phyloP scores from a whole-genome alignment of 2,797 vertebrate genomes.

The Dicrostonyx torquatus region DNA sequence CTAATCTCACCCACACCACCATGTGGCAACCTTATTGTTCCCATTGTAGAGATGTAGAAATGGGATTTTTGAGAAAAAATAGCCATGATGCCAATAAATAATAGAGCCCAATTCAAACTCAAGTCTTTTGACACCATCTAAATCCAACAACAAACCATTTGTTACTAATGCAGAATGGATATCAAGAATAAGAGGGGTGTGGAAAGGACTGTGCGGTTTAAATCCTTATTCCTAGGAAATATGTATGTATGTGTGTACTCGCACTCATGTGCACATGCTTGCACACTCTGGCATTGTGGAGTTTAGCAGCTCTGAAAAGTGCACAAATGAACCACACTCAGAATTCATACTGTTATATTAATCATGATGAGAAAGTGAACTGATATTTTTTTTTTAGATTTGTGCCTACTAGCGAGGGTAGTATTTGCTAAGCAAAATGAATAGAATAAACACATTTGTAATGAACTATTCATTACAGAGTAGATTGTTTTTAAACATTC shows the following conservation, averaged over 20 bases:
- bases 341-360: neutral
- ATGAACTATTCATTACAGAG: conserved; percentile 63
- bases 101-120: neutral
- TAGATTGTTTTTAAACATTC: conserved; percentile 58
- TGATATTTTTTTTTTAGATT: conserved; percentile 12
- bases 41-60: neutral
- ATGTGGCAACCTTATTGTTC: neutral
- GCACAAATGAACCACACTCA: neutral
- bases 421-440: conserved; percentile 63
- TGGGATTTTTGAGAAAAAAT: neutral
- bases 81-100: neutral
- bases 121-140: neutral
- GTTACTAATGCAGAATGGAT: neutral
- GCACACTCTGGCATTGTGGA: neutral
- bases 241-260: neutral
- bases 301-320: neutral
- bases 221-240: neutral
- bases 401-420: conserved; percentile 15
- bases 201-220: neutral
- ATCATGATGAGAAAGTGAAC: neutral
- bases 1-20: neutral
- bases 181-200: neutral
- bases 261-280: too few relatives aligned
- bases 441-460: conserved; percentile 46
- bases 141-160: neutral